Conservation (phyloP, 2,888 invertebrate genomes). For the Caprella mutica region DNA sequence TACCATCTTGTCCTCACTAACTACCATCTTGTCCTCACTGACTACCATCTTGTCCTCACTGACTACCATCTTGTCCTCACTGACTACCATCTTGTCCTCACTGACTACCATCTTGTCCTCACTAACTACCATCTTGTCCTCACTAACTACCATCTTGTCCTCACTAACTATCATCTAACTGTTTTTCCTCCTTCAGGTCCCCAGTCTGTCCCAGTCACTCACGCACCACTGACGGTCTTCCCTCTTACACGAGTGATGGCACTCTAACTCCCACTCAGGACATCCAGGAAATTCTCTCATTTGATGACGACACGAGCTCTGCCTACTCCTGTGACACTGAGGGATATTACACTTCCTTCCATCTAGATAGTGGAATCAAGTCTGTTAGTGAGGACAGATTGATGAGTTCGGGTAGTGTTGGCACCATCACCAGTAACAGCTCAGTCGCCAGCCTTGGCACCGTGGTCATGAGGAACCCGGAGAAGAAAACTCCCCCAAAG, state of each 20-base stretch:
- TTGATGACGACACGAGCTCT: constrained; percentile 72
- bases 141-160: too few species aligned
- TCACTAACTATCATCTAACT: too few species aligned
- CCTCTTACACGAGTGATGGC: constrained; percentile 30
- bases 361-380: constrained; percentile 85
- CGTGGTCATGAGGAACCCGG: constrained; percentile 40
- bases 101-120: too few species aligned
- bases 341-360: constrained; percentile 95
- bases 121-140: too few species aligned
- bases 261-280: constrained; percentile 34
- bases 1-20: too few species aligned
- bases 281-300: constrained; percentile 31
- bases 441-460: constrained; percentile 67
- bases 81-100: too few species aligned
- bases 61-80: too few species aligned
- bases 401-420: constrained; percentile 61
- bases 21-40: too few species aligned
- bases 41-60: too few species aligned
- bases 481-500: constrained; percentile 34
- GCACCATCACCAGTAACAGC: constrained; percentile 75
- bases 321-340: constrained; percentile 93
- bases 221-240: constrained; percentile 30
- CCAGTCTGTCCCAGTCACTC: constrained; percentile 27
- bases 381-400: constrained; percentile 25
- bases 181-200: too few species aligned